Base-by-base conservation (phyloP, 2,113 vertebrate species). In the Ctenomys sociabilis region DNA sequence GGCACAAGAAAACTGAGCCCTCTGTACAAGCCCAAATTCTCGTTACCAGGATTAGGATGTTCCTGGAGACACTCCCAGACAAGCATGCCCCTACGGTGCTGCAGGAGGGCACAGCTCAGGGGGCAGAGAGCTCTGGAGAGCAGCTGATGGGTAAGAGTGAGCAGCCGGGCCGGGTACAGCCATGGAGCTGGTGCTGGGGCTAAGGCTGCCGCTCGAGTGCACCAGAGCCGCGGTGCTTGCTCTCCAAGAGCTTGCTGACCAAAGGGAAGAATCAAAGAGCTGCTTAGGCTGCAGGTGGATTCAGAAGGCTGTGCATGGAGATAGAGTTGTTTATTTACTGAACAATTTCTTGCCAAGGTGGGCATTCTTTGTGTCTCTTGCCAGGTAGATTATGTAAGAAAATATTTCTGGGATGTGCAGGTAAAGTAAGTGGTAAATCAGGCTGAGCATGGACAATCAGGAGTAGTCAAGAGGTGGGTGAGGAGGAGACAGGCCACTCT, bases 151-250 rank as follows among this genome's bases (percentile, higher is more conserved):
- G 49, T 90, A 52, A 49, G 57, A 24, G 7, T 21, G 43, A 3
- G 43, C 5, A 19, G 37, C 90, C 12, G 24, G 80, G 35, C 13
- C 26, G 17, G 43, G 43, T 37, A 68, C 49, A 52, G 70, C 32
- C 26, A 3, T 8, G 1, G 24, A 52, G 77, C 12, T 0, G 6
- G 6, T 59, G 54, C 12, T 2, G 5, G 9, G 1, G 30, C 11
- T 4, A 8, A 17, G 28, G 16, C 66, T 54, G 24, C 1, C 37
- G 16, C 19, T 12, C 21, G 21, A 66, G 32, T 21, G 37, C 13
- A 13, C 1, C 0, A 0, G 32, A 3, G 37, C 26, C 11, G 3
- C 63, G 43, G 11, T 3, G 17, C 30, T 43, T 10, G 3, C 28
- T 19, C 54, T 10, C 26, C 21, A 8, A 35, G 19, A 61, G 63